A percentile compares a stretch with the other conserved stretches of the same genome.
These are phyloP conservation scores for Busseola fusca DNA, from an alignment of 2,888 invertebrate species.

Conservation along the genomic window DNA sequence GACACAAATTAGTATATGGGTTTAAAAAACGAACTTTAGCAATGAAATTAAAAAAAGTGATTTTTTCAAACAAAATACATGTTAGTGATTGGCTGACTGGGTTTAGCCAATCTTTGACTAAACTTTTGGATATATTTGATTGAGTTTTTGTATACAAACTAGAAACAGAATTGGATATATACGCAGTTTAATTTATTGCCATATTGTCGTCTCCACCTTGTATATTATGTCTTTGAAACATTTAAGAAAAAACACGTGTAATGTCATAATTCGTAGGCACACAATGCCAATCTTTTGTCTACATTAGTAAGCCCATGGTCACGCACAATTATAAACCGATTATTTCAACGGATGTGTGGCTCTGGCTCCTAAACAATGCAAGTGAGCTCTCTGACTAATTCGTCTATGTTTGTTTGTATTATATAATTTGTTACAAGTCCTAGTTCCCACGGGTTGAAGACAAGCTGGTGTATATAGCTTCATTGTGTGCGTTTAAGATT, in stretches of 20 bases:
- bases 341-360: slow-evolving; percentile 65
- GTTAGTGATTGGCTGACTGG: not conserved
- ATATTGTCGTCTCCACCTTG: not conserved
- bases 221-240: slow-evolving; percentile 13
- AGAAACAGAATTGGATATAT: not conserved
- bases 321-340: slow-evolving; percentile 75
- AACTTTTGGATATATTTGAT: not conserved
- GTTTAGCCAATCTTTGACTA: not conserved
- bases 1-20: too few relatives aligned
- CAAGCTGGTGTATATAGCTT: slow-evolving; percentile 31
- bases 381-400: slow-evolving; percentile 41
- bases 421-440: slow-evolving; percentile 59
- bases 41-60: too few relatives aligned
- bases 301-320: slow-evolving; percentile 54
- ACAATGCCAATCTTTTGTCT: slow-evolving; percentile 64
- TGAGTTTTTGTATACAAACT: not conserved
- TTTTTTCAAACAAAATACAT: too few relatives aligned
- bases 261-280: slow-evolving; percentile 61
- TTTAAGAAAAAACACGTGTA: slow-evolving; percentile 28
- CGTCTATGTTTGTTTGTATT: slow-evolving; percentile 53
- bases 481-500: slow-evolving; percentile 25
- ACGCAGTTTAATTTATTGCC: not conserved
- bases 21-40: too few relatives aligned
- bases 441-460: slow-evolving; percentile 55
- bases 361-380: slow-evolving; percentile 61